Base-by-base conservation (phyloP, 64 coral and sea anemone genomes). In the Porites lutea region DNA sequence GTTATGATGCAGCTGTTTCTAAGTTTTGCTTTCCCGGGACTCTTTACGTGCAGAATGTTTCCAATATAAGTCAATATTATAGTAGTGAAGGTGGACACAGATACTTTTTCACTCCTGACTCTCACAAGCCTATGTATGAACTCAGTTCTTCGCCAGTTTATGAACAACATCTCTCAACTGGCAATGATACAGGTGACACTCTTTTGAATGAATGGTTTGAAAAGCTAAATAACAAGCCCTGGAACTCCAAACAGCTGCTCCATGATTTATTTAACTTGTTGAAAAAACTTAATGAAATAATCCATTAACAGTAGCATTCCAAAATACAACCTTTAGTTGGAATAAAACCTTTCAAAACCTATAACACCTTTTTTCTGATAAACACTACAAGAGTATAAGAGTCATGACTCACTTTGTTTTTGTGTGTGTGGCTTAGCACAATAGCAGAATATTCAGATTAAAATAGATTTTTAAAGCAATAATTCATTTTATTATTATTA, bases 121-220 rank as follows among this genome's bases (percentile, higher is more conserved):
- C 91, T 92, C 91, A 92, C 60, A 92, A 92, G 72, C 91, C 91
- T 10, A 54, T 43, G 82, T 92, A 87, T 87, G 55, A 92, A 47
- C 27, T 92, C 6, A 92, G 91, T 16, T 87, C 62, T 22, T 87
- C 74, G 11, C 91, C 91, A 69, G 59, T 78, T 53, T 87, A 53
- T 92, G 22, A 92, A 79, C 45, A 69, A 8, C 37, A 78, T 58
- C 82, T 92, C 14, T 67, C 23, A 53, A 87, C 91, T 46, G 82
- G 82, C 47, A 58, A 69, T 55, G 48, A 69, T 57, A 83, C 87
- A 37, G 91, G 72, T 92, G 91, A 92, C 23, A 44, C 20, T 48
- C 12, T 62, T 6, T 12, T 92, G 48, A 92, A 69, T 44, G 91
- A 79, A 19, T 87, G 91, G 91, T 92, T 92, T 87, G 74, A 71